Evolutionary conservation across 2,797 vertebrate genomes (phyloP).

Genomic region (Spinus pinus): DNA sequence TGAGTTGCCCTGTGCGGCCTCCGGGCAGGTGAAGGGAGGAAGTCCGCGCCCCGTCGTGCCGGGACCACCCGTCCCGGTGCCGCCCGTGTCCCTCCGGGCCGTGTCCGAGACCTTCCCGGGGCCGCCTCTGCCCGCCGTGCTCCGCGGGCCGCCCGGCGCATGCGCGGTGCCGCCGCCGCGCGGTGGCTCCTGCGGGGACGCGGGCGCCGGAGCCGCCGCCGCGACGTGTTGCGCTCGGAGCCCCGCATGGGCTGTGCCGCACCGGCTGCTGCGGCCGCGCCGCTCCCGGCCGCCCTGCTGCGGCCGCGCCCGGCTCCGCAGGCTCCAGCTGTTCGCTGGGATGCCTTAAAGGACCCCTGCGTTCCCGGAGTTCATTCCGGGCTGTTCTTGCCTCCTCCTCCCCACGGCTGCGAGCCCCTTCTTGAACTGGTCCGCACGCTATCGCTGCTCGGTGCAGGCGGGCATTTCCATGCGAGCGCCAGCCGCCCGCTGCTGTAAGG

Average conservation of each 20-base stretch:
- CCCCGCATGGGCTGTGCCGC: neutral
- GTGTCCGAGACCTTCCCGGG: no score
- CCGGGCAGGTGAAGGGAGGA: no score
- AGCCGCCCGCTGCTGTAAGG: neutral
- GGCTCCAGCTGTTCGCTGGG: neutral
- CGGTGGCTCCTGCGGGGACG: neutral
- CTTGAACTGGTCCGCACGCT: neutral
- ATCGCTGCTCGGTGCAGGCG: neutral
- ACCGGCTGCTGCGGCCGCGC: neutral
- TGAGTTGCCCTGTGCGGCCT: neutral
- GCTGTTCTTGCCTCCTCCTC: neutral
- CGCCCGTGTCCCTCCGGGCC: accelerated
- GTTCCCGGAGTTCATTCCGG: neutral
- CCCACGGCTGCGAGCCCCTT: neutral
- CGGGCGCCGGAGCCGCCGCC: neutral
- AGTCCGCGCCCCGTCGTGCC: accelerated
- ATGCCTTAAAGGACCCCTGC: neutral
- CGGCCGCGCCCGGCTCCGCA: neutral
- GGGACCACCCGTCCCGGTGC: accelerated
- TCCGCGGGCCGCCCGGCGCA: neutral
- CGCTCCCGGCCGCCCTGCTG: neutral
- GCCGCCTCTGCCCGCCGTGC: neutral
- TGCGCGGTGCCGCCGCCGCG: neutral
- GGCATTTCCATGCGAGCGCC: neutral
- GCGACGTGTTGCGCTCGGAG: neutral